Base-by-base conservation (phyloP, 1,140 invertebrate genomes). In the Drosophila hydei region DNA sequence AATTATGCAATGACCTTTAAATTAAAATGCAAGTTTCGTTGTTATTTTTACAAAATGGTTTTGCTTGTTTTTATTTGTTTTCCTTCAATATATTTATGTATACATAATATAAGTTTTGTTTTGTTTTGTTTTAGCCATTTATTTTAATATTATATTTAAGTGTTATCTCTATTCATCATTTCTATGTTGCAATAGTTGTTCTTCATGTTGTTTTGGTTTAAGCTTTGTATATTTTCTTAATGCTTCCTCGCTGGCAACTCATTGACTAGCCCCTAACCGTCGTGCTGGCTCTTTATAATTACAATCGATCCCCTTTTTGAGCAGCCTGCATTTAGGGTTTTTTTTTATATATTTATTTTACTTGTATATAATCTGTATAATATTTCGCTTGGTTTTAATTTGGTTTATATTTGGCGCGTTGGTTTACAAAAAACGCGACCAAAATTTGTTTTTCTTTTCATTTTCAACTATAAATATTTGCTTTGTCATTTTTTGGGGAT, bases 1-100 rank as follows among this genome's bases (percentile, higher is more conserved):
- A 21, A 36, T 54, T 21, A 38, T 1, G 9, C 3, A n/a, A 23
- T 47, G 12, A n/a, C 12, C 43, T 47, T 23, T 23, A 21, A 23
- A 77, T 74, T 42, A 21, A 78, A 50, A 42, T 30, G 27, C 16
- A 18, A 16, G 42, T 54, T 33, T 56, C 12, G 27, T 60, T 47
- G 40, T 72, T 77, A 81, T 85, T 85, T 89, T 89, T 80, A 73
- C 80, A 90, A 90, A 90, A 87, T 90, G 90, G 83, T 90, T 90
- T 90, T 83, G 68, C 75, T 80, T 76, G 75, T 90, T 90, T 90
- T 90, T 90, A 90, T 90, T 85, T 81, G 81, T 88, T 90, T 90
- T 90, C 79, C 64, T 90, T 90, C 80, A 90, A 90, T 90, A 90
- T 90, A 90, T 90, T 89, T 90, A 84, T 90, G 88, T 90, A 90